Conservation (phyloP, 1,140 invertebrate genomes). For the Danaus melanippus region DNA sequence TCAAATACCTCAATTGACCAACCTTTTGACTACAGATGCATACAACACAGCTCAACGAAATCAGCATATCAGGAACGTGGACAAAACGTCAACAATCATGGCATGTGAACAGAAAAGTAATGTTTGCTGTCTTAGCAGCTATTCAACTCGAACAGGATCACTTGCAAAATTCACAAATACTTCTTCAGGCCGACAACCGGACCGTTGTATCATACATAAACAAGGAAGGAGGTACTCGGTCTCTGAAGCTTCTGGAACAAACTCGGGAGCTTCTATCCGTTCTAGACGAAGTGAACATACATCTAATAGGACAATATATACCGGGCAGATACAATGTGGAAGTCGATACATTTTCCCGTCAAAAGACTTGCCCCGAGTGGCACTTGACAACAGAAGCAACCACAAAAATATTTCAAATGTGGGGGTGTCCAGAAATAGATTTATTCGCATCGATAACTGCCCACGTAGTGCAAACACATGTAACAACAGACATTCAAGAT, state of each 20-base stretch:
- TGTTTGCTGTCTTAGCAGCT: slow-evolving; percentile 36
- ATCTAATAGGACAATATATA: slow-evolving; percentile 13
- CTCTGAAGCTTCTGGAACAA: slow-evolving; percentile 28
- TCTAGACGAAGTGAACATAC: slow-evolving; percentile 27
- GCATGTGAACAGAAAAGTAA: slow-evolving; percentile 40
- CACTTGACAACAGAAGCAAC: slow-evolving; percentile 8
- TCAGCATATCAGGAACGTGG: slow-evolving; percentile 19
- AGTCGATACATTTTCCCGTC: slow-evolving; percentile 14
- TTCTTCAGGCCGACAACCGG: slow-evolving; percentile 44
- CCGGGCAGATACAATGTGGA: slow-evolving; percentile 24
- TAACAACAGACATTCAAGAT: slow-evolving; percentile 30
- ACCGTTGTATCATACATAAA: slow-evolving; percentile 41
- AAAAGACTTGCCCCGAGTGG: slow-evolving; percentile 11
- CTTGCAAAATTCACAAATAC: slow-evolving; percentile 19
- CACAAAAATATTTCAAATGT: slow-evolving; percentile 20
- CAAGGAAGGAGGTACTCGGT: slow-evolving; percentile 47
- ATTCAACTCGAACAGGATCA: slow-evolving; percentile 18
- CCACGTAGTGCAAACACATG: slow-evolving; percentile 36
- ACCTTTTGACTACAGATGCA: slow-evolving; percentile 20
- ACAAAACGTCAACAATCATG: slow-evolving; percentile 20
- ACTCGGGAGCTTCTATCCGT: slow-evolving; percentile 31
- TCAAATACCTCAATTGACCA: slow-evolving; percentile 18
- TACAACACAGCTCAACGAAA: slow-evolving; percentile 15
- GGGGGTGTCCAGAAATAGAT: slow-evolving; percentile 39
- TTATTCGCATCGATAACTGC: slow-evolving; percentile 40